These are phyloP conservation scores for Ferrisia virgata DNA, from an alignment of 2,888 invertebrate genomes.

Conservation along the genomic window DNA sequence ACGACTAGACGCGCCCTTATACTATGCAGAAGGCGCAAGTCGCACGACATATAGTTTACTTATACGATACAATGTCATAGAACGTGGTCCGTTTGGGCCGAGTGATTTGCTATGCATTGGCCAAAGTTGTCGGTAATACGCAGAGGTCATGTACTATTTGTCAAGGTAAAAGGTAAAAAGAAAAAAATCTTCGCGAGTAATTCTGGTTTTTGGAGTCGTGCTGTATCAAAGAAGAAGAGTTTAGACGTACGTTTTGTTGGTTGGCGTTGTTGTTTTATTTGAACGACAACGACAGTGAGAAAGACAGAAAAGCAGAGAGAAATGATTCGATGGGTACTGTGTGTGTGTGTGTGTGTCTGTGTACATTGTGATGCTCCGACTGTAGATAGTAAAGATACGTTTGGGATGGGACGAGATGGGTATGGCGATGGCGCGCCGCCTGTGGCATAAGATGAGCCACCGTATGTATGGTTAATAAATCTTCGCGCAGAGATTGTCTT, in stretches of 20 bases:
- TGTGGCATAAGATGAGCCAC: not conserved
- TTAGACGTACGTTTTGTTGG: not conserved
- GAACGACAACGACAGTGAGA: too few species aligned
- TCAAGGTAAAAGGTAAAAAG: too few species aligned
- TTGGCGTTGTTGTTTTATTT: too few species aligned
- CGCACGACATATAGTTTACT: too few species aligned
- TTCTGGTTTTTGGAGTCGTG: not conserved
- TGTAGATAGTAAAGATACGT: not conserved
- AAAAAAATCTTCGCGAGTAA: slow-evolving; percentile 12
- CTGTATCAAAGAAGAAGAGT: not conserved
- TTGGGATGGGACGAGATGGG: not conserved
- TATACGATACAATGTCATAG: not conserved
- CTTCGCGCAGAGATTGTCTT: not conserved
- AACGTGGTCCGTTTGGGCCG: not conserved
- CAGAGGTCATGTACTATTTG: slow-evolving; percentile 40
- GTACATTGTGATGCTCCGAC: not conserved
- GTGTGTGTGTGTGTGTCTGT: too few species aligned
- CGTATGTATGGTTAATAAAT: slow-evolving; percentile 35
- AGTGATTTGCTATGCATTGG: not conserved
- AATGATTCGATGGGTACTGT: not conserved
- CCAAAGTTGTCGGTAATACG: not conserved
- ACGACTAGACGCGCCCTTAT: not conserved
- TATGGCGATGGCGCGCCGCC: not conserved
- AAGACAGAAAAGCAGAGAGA: too few species aligned
- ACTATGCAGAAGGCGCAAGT: not conserved